These are phyloP conservation scores for Sycophila texana DNA, from an alignment of 2,888 invertebrate species.

Conservation along the genomic window DNA sequence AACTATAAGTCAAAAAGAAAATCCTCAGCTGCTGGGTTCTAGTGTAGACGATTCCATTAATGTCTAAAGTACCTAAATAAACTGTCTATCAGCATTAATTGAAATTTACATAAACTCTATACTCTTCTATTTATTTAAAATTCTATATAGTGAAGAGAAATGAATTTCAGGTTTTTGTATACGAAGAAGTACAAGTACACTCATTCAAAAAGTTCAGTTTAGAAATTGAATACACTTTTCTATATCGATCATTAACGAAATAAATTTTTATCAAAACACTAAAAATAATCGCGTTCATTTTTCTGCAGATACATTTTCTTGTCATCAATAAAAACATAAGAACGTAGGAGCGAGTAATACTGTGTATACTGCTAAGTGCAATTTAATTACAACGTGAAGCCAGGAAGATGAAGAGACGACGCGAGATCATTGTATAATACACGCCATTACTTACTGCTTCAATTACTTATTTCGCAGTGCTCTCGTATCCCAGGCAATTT, in stretches of 20 bases:
- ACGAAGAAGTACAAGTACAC: too few species aligned
- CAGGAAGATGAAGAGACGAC: slow-evolving; percentile 2
- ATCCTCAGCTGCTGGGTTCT: too few species aligned
- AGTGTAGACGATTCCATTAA: neutral
- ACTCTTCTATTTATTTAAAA: neutral
- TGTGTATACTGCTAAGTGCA: slow-evolving; percentile 21
- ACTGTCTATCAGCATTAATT: slow-evolving; percentile 2
- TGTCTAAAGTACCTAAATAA: neutral
- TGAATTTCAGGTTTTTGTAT: too few species aligned
- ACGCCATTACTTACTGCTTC: neutral
- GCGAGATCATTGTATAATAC: slow-evolving; percentile 26
- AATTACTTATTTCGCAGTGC: neutral
- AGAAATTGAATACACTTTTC: too few species aligned
- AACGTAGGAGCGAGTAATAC: neutral
- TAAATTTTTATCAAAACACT: too few species aligned
- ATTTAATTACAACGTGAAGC: slow-evolving; percentile 32
- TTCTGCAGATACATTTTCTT: neutral
- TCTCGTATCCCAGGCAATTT: neutral
- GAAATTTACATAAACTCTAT: slow-evolving; percentile 15
- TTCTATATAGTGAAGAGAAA: too few species aligned
- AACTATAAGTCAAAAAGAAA: too few species aligned
- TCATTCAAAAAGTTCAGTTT: too few species aligned
- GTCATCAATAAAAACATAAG: slow-evolving; percentile 3
- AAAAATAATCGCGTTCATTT: neutral
- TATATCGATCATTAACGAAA: too few species aligned